phyloP scores from a whole-genome alignment of 2,113 vertebrate genomes.

The Danionella cerebrum region DNA sequence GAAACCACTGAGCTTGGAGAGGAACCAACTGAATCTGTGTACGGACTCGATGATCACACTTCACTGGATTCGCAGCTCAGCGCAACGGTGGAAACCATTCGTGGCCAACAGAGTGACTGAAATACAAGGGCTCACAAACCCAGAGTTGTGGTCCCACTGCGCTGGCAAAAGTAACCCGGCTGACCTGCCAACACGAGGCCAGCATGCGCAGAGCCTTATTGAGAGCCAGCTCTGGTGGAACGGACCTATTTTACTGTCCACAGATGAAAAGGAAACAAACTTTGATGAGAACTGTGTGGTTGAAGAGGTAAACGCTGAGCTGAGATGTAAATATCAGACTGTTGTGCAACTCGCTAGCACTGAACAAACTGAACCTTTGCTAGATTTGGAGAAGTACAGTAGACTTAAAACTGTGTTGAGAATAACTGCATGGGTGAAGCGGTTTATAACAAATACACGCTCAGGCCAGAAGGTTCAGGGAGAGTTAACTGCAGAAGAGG shows the following conservation, averaged over 20 bases:
- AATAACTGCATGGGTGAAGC: constrained; percentile 15
- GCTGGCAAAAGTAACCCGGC: background rate
- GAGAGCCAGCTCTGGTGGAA: background rate
- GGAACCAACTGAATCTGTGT: background rate
- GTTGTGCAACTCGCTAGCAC: background rate
- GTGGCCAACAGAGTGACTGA: background rate
- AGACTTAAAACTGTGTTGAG: background rate
- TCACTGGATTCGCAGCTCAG: background rate
- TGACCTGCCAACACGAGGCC: background rate
- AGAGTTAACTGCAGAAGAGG: constrained; percentile 13
- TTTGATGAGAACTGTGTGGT: background rate
- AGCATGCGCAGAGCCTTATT: background rate
- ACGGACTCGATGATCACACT: background rate
- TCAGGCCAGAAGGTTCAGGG: background rate
- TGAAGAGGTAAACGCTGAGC: background rate
- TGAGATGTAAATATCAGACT: background rate
- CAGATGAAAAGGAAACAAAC: background rate
- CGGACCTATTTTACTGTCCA: background rate
- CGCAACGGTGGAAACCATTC: background rate
- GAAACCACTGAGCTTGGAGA: background rate
- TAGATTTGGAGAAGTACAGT: background rate
- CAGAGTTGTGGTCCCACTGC: background rate
- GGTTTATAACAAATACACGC: background rate
- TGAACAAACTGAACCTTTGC: too few relatives aligned
- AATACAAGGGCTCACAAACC: background rate